Evolutionary conservation across 2,888 invertebrate genomes (phyloP), one percentile per base, ranked within the genome.

Genomic region (Sycophila texana): DNA sequence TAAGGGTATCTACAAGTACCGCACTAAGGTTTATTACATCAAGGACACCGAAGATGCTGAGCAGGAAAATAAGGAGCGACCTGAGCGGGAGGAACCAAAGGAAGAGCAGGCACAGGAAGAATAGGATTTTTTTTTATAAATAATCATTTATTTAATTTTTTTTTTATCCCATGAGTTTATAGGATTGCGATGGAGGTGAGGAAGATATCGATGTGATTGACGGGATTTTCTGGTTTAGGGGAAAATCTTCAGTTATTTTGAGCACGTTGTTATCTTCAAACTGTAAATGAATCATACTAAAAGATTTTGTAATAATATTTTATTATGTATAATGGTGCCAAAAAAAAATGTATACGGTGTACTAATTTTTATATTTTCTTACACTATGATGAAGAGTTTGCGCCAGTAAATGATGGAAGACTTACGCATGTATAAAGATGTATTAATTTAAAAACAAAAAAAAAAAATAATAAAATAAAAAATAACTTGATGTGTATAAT

Each of bases 1-100:
- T 0, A 86, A 85, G n/a, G 85, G 84, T 2, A 74, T 84, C 0
- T 85, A 86, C 57, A 83, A 84, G 13, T 89, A 90, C 73, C 87
- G 86, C 13, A 89, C 85, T 74, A 87, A 88, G 70, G 72, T 89
- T 67, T 90, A 89, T 73, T 89, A 86, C 71, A 47, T 87, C 51
- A 84, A 86, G 65, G 82, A 86, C 12, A 86, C 84, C 0, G 79
- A 81, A 0, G 55, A 79, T 10, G 82, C 85, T 0, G 75, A 82
- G 4, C 84, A 84, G 16, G 51, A 63, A 3, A 60, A 72, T 16
- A 51, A 66, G 26, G 66, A 66, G 3, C 4, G 5, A 30, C 72
- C 77, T 61, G 67, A 73, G n/a, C 66, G 70, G 53, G 10, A 20
- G 4, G 74, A 75, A 16, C 71, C 66, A n/a, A n/a, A 14, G 16